A percentile compares a stretch with the other conserved stretches of the same genome.
Conservation (phyloP, 2,113 vertebrate genomes). For the Dinomys branickii region DNA sequence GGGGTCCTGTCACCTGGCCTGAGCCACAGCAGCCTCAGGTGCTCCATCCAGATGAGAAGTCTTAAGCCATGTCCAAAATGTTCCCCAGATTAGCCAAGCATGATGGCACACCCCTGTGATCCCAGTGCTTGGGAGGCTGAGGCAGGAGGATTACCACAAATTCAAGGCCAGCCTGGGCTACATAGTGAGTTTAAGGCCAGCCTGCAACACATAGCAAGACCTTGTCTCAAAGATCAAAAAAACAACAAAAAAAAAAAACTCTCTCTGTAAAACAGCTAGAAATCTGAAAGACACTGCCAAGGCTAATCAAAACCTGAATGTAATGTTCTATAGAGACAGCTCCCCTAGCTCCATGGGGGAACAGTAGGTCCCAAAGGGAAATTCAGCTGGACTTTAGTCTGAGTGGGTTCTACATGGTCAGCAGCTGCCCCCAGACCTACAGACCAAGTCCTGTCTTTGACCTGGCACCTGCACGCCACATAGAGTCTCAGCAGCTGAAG, state of each 20-base stretch:
- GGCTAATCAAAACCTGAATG: background rate
- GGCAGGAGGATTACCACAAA: background rate
- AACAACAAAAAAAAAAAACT: background rate
- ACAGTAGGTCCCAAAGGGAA: background rate
- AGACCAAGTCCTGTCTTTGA: background rate
- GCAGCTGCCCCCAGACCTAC: background rate
- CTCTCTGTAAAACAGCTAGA: background rate
- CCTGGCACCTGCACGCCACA: background rate
- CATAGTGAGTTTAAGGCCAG: background rate
- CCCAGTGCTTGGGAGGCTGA: background rate
- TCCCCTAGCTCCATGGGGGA: background rate
- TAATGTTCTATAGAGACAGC: background rate
- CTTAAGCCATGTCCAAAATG: background rate
- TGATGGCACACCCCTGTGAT: background rate
- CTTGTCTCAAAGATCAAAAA: background rate
- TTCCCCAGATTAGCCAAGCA: background rate
- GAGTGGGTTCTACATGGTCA: background rate
- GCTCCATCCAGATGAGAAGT: background rate
- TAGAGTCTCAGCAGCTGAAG: accelerated
- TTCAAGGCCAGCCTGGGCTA: background rate
- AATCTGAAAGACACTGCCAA: background rate
- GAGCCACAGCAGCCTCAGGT: background rate
- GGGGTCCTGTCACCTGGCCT: background rate
- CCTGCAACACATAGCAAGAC: background rate
- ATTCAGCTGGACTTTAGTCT: background rate